These are phyloP conservation scores for Luperina nickerlii DNA, from an alignment of 2,888 invertebrate genomes.

Conservation along the genomic window DNA sequence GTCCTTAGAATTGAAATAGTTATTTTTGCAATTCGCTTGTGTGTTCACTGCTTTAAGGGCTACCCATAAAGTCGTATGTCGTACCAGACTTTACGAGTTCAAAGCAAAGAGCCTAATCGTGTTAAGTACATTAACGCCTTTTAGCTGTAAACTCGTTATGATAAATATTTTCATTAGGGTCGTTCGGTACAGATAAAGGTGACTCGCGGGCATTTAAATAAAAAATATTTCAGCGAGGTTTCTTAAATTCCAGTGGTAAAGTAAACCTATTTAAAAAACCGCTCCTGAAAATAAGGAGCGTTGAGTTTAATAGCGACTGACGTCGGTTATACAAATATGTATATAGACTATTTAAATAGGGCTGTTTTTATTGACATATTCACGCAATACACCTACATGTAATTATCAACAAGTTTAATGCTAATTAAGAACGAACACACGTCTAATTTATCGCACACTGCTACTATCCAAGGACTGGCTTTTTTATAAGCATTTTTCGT, in stretches of 20 bases:
- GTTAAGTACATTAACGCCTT: conserved; percentile 42
- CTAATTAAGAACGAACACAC: conserved; percentile 52
- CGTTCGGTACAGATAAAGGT: conserved; percentile 16
- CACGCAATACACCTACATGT: conserved; percentile 16
- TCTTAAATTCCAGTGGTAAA: conserved; percentile 45
- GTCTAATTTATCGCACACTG: conserved; percentile 25
- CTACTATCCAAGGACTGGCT: conserved; percentile 24
- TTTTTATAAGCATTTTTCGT: conserved; percentile 20
- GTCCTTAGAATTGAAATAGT: background rate
- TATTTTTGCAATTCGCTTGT: conserved; percentile 18
- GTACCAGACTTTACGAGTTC: conserved; percentile 27
- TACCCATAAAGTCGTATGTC: conserved; percentile 4
- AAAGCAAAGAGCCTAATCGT: conserved; percentile 58
- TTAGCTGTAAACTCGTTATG: conserved; percentile 28
- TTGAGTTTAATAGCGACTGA: conserved; percentile 24
- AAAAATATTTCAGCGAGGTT: conserved; percentile 30
- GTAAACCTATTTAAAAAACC: conserved; percentile 30
- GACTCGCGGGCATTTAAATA: conserved; percentile 26
- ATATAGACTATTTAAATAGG: conserved; percentile 1
- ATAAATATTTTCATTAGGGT: conserved; percentile 40
- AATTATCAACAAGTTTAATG: conserved; percentile 32
- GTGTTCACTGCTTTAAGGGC: conserved; percentile 15
- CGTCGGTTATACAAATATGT: conserved; percentile 12
- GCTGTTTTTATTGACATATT: conserved; percentile 5
- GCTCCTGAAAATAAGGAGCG: conserved; percentile 10